phyloP scores from a whole-genome alignment of 2,113 vertebrate genomes.

The Pongo pygmaeus region DNA sequence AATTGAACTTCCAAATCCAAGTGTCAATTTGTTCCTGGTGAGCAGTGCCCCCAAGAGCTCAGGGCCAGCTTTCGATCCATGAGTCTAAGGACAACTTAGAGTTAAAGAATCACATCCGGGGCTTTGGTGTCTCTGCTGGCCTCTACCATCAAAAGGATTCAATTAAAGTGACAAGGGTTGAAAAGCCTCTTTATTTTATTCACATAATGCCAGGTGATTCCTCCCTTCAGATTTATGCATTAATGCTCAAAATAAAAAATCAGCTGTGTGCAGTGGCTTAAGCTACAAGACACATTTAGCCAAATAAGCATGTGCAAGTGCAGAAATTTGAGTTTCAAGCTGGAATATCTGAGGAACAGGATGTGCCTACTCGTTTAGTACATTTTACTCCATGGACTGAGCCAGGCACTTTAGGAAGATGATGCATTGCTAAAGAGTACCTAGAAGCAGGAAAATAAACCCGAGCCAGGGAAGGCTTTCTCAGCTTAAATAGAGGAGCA shows the following conservation, averaged over 20 bases:
- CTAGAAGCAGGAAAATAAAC: conserved; percentile 69
- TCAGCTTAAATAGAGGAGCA: not conserved
- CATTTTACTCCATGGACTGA: conserved; percentile 60
- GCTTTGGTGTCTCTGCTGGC: not conserved
- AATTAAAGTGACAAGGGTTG: not conserved
- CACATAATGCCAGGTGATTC: conserved; percentile 23
- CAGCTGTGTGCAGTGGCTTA: conserved; percentile 61
- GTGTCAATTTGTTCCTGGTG: conserved; percentile 25
- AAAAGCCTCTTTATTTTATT: conserved; percentile 42
- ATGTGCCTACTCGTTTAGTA: conserved; percentile 71
- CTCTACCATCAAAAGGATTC: conserved; percentile 49
- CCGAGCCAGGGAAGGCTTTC: not conserved
- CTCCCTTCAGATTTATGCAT: conserved; percentile 24
- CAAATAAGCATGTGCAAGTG: conserved; percentile 69
- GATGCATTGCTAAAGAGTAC: conserved; percentile 64
- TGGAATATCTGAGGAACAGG: conserved; percentile 72
- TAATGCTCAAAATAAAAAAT: conserved; percentile 63
- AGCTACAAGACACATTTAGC: conserved; percentile 58
- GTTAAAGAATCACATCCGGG: not conserved
- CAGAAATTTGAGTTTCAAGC: conserved; percentile 71
- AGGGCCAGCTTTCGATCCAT: not conserved
- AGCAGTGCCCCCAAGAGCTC: not conserved
- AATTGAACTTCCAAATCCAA: not conserved
- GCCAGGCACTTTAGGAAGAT: conserved; percentile 65
- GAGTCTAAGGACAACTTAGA: not conserved